These are phyloP conservation scores for Tinamus guttatus DNA, from an alignment of 2,113 vertebrate species.

Conservation along the genomic window DNA sequence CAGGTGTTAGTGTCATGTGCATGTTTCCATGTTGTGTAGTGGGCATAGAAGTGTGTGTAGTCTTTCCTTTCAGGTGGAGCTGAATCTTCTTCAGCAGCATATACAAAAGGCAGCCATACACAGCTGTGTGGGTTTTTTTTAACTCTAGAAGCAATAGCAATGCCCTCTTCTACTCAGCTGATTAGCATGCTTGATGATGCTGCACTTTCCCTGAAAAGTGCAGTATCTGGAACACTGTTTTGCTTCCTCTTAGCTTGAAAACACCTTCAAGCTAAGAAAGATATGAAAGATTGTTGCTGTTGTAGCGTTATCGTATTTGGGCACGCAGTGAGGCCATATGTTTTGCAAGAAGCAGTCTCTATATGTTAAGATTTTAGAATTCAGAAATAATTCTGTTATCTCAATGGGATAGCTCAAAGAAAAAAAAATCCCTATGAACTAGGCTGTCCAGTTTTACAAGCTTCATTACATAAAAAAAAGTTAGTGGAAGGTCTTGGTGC, in stretches of 20 bases:
- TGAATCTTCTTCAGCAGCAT: neutral
- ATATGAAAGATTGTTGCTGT: neutral
- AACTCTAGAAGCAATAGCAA: neutral
- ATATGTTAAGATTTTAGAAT: neutral
- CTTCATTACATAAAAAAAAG: neutral
- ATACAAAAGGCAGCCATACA: neutral
- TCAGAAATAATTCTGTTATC: neutral
- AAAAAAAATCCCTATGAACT: neutral
- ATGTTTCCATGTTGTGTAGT: neutral
- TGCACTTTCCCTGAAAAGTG: neutral
- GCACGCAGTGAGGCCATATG: neutral
- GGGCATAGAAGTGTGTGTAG: neutral
- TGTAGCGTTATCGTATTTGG: neutral
- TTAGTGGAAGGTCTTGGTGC: neutral
- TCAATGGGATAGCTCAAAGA: neutral
- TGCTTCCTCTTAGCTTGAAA: neutral
- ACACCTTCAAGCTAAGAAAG: no score
- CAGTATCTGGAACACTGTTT: neutral
- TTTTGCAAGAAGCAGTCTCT: neutral
- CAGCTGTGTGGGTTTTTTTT: rapidly evolving
- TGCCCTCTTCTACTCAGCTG: neutral
- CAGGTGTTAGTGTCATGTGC: neutral
- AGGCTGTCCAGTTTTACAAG: neutral
- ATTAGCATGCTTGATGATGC: neutral
- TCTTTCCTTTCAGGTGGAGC: neutral